A percentile compares a stretch with the other conserved stretches of the same genome.
Conservation (phyloP, 37 sponge, comb jelly and placozoan genomes). For the Bolinopsis microptera region DNA sequence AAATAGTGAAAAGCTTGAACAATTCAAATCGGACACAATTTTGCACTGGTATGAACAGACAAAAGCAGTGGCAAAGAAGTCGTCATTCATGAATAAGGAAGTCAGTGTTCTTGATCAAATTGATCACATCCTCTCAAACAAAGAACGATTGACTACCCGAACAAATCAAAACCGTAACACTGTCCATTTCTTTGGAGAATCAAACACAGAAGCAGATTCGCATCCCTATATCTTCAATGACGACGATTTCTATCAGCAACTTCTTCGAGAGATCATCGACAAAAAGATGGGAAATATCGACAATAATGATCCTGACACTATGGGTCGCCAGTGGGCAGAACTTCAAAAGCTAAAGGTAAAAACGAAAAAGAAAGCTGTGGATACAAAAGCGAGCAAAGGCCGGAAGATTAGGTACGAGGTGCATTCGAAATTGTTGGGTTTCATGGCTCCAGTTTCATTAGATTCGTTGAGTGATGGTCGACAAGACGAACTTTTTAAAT, state of each 20-base stretch:
- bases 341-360: conserved; percentile 9
- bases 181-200: neutral
- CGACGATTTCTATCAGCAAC: conserved; percentile 43
- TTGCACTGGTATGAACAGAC: conserved; percentile 31
- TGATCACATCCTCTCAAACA: conserved; percentile 11
- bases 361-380: conserved; percentile 9
- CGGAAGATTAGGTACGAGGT: conserved; percentile 15
- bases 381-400: conserved; percentile 46
- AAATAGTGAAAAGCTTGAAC: neutral
- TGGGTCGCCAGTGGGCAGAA: conserved; percentile 16
- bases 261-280: conserved; percentile 28
- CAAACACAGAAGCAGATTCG: neutral
- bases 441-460: neutral
- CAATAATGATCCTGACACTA: neutral
- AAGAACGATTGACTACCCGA: neutral
- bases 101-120: conserved; percentile 1
- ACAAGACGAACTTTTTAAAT: conserved; percentile 26
- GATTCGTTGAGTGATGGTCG: neutral
- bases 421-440: conserved; percentile 26
- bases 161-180: neutral
- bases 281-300: conserved; percentile 46
- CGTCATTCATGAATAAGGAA: conserved; percentile 30
- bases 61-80: conserved; percentile 27
- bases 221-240: neutral
- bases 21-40: neutral